Evolutionary conservation across 2,888 invertebrate genomes (phyloP).

Genomic region (Eupithecia abbreviata): DNA sequence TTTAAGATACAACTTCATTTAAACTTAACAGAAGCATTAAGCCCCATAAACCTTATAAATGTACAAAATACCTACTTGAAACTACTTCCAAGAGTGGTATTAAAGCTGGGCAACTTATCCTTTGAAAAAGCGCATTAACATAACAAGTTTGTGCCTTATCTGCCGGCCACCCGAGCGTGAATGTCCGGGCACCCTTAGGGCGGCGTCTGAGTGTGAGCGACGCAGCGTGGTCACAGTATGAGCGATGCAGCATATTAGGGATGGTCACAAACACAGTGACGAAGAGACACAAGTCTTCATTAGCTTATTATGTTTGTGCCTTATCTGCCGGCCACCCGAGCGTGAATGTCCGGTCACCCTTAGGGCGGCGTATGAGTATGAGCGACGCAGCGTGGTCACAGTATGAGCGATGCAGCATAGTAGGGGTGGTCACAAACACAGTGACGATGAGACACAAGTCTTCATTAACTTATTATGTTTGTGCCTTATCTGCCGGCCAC

Average conservation of each 20-base stretch:
- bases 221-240: background rate
- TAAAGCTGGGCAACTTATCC: conserved; percentile 42
- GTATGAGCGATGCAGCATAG: background rate
- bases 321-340: conserved; percentile 40
- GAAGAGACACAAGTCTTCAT: conserved; percentile 18
- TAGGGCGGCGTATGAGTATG: background rate
- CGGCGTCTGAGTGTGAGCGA: conserved; percentile 8
- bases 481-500: conserved; percentile 40
- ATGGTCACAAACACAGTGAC: background rate
- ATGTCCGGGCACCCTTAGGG: conserved; percentile 33
- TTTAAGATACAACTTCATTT: background rate
- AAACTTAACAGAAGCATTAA: background rate
- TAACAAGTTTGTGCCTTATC: conserved; percentile 46
- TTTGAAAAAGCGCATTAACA: conserved; percentile 47
- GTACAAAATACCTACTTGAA: conserved; percentile 25
- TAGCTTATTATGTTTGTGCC: conserved; percentile 42
- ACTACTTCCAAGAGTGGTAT: conserved; percentile 30
- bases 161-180: conserved; percentile 40
- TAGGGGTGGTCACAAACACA: background rate
- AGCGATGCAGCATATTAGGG: background rate
- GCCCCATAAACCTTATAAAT: conserved; percentile 16
- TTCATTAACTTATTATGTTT: conserved; percentile 43
- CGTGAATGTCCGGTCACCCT: conserved; percentile 38
- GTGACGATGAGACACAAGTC: too few relatives aligned
- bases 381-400: conserved; percentile 10